Evolutionary conservation across 2,113 vertebrate species (phyloP).

Genomic region (Syngnathus typhle): DNA sequence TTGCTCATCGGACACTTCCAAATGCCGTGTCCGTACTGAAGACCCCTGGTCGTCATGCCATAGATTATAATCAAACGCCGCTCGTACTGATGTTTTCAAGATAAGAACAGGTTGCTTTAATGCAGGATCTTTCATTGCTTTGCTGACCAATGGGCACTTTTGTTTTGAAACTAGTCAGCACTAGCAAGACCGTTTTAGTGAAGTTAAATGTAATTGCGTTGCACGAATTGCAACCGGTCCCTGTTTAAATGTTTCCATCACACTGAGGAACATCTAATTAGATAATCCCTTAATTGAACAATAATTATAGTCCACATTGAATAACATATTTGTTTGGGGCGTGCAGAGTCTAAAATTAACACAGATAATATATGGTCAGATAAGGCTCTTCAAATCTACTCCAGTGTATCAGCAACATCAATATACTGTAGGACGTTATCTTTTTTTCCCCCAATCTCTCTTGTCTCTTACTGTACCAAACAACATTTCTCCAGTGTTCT

Average conservation of each 20-base stretch:
- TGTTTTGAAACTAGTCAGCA: neutral
- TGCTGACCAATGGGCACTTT: neutral
- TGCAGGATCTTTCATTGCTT: neutral
- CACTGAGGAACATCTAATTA: neutral
- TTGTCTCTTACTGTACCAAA: neutral
- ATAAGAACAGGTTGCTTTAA: neutral
- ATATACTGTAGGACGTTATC: neutral
- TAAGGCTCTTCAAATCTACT: neutral
- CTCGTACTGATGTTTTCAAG: neutral
- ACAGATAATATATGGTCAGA: neutral
- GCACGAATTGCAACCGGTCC: neutral
- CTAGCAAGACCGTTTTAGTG: neutral
- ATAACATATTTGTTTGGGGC: neutral
- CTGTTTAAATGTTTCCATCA: neutral
- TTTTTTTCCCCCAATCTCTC: neutral
- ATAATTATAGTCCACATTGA: neutral
- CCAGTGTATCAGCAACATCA: neutral
- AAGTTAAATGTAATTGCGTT: neutral
- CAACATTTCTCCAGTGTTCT: slow-evolving; percentile 5
- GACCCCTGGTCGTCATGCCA: neutral
- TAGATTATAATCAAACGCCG: neutral
- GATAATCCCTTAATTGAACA: neutral
- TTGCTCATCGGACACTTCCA: neutral
- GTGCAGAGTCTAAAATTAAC: neutral
- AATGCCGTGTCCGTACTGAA: neutral